Evolutionary conservation across 1,140 invertebrate genomes (phyloP).

Genomic region (Pogonus chalceus): DNA sequence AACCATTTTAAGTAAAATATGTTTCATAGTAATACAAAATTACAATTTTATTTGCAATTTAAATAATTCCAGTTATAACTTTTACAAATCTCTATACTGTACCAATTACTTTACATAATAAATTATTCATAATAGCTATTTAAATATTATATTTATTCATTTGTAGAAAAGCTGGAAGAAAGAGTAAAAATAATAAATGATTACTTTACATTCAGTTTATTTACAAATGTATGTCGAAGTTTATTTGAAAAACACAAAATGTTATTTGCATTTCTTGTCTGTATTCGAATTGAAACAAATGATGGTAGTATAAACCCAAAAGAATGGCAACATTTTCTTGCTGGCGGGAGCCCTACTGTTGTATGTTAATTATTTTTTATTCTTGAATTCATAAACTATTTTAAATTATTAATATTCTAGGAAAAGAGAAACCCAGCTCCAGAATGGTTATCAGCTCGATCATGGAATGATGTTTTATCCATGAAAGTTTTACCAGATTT

Average conservation of each 20-base stretch:
- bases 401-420: slow-evolving; percentile 34
- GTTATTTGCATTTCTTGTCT: slow-evolving; percentile 53
- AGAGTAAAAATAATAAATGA: slow-evolving; percentile 55
- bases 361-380: slow-evolving; percentile 16
- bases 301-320: slow-evolving; percentile 38
- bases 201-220: slow-evolving; percentile 57
- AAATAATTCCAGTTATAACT: too few species aligned
- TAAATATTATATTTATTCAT: slow-evolving; percentile 14
- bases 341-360: slow-evolving; percentile 30
- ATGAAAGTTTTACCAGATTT: slow-evolving; percentile 42
- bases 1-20: too few species aligned
- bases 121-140: too few species aligned
- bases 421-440: slow-evolving; percentile 43
- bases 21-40: too few species aligned
- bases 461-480: slow-evolving; percentile 53
- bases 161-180: slow-evolving; percentile 48
- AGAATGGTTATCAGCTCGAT: slow-evolving; percentile 47
- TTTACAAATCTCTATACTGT: too few species aligned
- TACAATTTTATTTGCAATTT: too few species aligned
- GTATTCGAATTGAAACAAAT: slow-evolving; percentile 39
- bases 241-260: slow-evolving; percentile 66
- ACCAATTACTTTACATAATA: too few species aligned
- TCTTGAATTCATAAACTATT: neutral
- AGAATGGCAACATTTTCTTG: slow-evolving; percentile 53
- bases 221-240: slow-evolving; percentile 58